phyloP scores from a whole-genome alignment of 2,797 vertebrate species.

The Antrozous pallidus region DNA sequence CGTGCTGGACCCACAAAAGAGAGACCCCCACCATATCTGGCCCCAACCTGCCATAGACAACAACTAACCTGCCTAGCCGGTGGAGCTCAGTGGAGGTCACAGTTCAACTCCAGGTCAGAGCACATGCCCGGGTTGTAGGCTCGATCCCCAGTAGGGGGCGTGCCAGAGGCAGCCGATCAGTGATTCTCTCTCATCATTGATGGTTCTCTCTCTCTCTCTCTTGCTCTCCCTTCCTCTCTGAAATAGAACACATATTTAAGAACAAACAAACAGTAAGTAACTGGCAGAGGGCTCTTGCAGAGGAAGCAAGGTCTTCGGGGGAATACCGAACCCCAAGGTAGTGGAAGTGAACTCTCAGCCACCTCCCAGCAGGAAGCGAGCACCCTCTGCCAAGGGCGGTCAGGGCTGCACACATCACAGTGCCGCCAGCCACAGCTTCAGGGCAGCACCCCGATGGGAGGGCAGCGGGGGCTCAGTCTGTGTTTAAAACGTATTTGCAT shows the following conservation, averaged over 20 bases:
- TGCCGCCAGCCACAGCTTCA: not conserved
- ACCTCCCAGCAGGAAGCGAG: not conserved
- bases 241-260: not conserved
- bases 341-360: not conserved
- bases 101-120: not conserved
- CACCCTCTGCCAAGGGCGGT: not conserved
- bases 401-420: no score
- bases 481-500: not conserved
- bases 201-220: not conserved
- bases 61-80: no score
- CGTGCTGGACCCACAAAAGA: no score
- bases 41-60: no score
- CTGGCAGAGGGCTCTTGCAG: not conserved
- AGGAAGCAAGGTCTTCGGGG: not conserved
- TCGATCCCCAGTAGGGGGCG: not conserved
- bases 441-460: no score
- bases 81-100: not conserved
- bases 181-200: not conserved
- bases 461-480: rapidly evolving
- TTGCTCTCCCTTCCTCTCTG: not conserved
- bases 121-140: not conserved
- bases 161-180: not conserved
- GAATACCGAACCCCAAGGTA: not conserved
- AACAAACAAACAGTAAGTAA: no score
- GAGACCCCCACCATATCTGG: no score